A percentile compares a stretch with the other conserved stretches of the same genome.
Conservation (phyloP, 2,113 vertebrate genomes). For the Pungitius pungitius region DNA sequence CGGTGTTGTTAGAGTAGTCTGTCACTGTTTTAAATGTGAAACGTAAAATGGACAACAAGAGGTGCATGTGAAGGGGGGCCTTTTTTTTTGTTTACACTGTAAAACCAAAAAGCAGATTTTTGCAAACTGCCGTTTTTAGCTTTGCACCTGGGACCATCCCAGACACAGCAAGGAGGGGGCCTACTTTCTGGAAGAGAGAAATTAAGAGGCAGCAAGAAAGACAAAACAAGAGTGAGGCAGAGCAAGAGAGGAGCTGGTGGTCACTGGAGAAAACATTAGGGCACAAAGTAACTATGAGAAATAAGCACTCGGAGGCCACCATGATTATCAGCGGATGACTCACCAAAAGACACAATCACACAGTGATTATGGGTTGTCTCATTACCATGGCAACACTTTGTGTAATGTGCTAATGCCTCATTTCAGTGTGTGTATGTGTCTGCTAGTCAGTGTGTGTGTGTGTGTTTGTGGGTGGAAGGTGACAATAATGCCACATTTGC, state of each 20-base stretch:
- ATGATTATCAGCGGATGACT: slow-evolving; percentile 67
- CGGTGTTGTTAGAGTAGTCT: background rate
- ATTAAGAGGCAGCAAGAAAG: too few relatives aligned
- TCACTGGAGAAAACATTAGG: slow-evolving; percentile 57
- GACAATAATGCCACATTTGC: slow-evolving; percentile 52
- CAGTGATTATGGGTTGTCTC: slow-evolving; percentile 69
- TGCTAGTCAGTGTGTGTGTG: slow-evolving; percentile 16
- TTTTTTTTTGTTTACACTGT: background rate
- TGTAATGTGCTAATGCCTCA: slow-evolving; percentile 41
- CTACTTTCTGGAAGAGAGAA: too few relatives aligned
- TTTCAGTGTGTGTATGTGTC: slow-evolving; percentile 14
- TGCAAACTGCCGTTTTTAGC: slow-evolving; percentile 28
- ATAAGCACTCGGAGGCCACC: slow-evolving; percentile 23
- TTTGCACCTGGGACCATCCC: slow-evolving; percentile 28
- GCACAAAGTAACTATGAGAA: slow-evolving; percentile 24
- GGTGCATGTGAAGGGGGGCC: background rate
- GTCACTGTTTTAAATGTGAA: background rate
- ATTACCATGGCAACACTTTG: slow-evolving; percentile 69
- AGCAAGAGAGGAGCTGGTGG: slow-evolving; percentile 43
- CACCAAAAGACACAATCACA: slow-evolving; percentile 49
- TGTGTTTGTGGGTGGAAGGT: slow-evolving; percentile 56
- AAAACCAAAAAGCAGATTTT: slow-evolving; percentile 18
- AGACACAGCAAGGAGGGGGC: slow-evolving; percentile 28
- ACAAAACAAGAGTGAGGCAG: slow-evolving; percentile 17
- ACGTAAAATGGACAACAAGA: background rate